Base-by-base conservation (phyloP, 1,140 invertebrate genomes). In the Himalopsyche phryganea region DNA sequence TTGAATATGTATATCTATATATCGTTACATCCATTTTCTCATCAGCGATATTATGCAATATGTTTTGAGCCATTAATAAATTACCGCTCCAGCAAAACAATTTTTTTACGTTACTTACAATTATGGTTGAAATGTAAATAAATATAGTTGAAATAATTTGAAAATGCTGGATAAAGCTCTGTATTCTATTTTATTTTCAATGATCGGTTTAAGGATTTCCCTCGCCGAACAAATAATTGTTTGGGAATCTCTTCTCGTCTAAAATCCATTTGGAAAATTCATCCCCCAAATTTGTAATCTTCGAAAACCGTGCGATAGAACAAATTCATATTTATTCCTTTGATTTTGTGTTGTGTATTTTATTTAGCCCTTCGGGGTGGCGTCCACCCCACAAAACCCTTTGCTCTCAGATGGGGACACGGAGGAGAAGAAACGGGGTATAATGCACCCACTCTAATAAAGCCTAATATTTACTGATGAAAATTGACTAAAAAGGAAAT, bases 391-490 rank as follows among this genome's bases (percentile, higher is more conserved):
- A 58, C 18, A n/a, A 28, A 52, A 61, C 62, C 59, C 62, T 61
- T 61, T 53, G 58, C 48, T 46, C 40, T 50, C 42, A 32, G 17
- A 19, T 54, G 50, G 48, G 49, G 44, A 33, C 13, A 41, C 15
- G 38, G 45, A n/a, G 11, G 11, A 47, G 50, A 46, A 28, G 46
- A 41, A 23, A 35, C 17, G 28, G 42, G 32, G 19, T 56, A 45
- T 42, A 48, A 55, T 55, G 50, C 58, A 50, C 50, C 46, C 52
- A 50, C 46, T 65, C 58, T 65, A 65, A 65, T 65, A 65, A 65
- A 65, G 59, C 54, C 62, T 47, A 65, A 65, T 65, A 65, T 65
- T 65, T 65, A 60, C 62, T 58, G 58, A 65, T 61, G 62, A 65
- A 65, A 65, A 65, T 65, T 61, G 55, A 61, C 58, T 65, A 65